Evolutionary conservation across 2,888 invertebrate genomes (phyloP), one percentile per base, ranked within the genome.

Genomic region (Sinelater perroti): DNA sequence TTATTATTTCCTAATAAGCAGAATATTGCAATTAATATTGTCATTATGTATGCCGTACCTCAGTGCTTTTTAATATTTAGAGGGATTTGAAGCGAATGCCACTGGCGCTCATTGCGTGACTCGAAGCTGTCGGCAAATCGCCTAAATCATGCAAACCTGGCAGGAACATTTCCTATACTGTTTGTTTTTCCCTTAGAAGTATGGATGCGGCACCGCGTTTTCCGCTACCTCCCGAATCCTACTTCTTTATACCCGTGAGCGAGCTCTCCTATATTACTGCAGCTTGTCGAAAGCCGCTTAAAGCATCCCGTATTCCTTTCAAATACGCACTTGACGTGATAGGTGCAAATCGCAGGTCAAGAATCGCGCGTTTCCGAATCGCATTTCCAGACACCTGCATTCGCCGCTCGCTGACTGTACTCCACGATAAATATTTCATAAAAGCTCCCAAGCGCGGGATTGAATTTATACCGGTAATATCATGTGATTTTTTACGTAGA

Each of bases 241-340:
- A 31, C 33, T 52, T 42, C 42, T 40, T 42, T 44, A 52, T 52
- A 28, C 31, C 42, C 42, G 18, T 28, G 16, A 21, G 42, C 52
- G 18, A 42, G 33, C 42, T 40, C 44, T 44, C 44, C 42, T 44
- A 52, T 52, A 52, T 52, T 33, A 40, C 52, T 17, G 21, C 40
- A 52, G 40, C 42, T 52, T 18, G 30, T 52, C 42, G 40, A 52
- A 52, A 52, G 21, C 31, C 44, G 18, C 13, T 52, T 42, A 18
- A 42, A 31, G 33, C 24, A 52, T 52, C 40, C 33, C 38, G 33
- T 52, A 52, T 44, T 42, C 42, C 30, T 21, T 40, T 44, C 33
- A 52, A 52, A 52, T 52, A 40, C 52, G 20, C 26, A 52, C 44
- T 52, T 40, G 42, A 44, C 42, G 52, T 24, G 44, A 52, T 52